phyloP scores from a whole-genome alignment of 2,797 vertebrate genomes.

The Amblyopsis hoosieri region DNA sequence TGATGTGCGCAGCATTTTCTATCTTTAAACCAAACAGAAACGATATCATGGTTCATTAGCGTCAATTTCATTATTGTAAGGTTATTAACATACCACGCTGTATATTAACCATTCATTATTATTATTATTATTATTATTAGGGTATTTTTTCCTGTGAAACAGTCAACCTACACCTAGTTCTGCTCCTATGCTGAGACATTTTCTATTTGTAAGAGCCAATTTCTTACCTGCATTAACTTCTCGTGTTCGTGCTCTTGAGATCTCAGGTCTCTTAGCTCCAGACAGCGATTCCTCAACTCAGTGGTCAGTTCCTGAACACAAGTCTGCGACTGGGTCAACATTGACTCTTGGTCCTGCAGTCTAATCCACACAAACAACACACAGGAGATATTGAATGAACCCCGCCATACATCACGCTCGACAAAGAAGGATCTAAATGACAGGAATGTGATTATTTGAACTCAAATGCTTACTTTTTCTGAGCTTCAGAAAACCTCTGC shows the following conservation, averaged over 20 bases:
- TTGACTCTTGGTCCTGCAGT: conserved; percentile 65
- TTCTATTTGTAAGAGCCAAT: not conserved
- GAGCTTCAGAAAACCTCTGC: conserved; percentile 80
- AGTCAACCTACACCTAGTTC: not conserved
- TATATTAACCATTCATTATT: not conserved
- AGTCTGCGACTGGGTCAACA: conserved; percentile 74
- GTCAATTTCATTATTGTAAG: no score
- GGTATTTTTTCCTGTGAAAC: not conserved
- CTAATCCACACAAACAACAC: conserved; percentile 39
- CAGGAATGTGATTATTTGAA: not conserved
- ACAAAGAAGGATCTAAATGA: not conserved
- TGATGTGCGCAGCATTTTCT: no score
- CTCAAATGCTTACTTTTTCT: conserved; percentile 81
- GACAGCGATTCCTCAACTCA: conserved; percentile 77
- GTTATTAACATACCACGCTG: not conserved
- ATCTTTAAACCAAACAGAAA: no score
- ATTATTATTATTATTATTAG: no score
- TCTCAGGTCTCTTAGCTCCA: conserved; percentile 72
- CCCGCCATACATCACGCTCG: conserved; percentile 1
- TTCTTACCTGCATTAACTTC: conserved; percentile 71
- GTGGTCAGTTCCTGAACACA: conserved; percentile 79
- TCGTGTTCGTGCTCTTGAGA: conserved; percentile 66
- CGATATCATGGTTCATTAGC: no score
- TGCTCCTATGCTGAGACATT: not conserved
- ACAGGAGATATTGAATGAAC: not conserved